Evolutionary conservation across 2,797 vertebrate genomes (phyloP), one percentile per base, ranked within the genome.

Genomic region (Sebastes diploproa): DNA sequence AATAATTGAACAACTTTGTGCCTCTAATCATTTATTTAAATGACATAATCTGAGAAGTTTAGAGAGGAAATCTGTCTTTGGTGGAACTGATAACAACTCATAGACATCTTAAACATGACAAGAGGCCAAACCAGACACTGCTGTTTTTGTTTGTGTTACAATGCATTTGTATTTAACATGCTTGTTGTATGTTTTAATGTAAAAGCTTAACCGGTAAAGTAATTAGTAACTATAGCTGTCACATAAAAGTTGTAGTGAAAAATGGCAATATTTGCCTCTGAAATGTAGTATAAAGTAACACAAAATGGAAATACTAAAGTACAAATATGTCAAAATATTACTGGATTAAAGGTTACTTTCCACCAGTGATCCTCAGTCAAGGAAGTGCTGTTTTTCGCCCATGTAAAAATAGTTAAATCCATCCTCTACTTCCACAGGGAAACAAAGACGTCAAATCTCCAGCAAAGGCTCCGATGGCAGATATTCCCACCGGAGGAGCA

Each of bases 401-500:
- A 12, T 8, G 3, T 34, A 29, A 72, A 74, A 66, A 1, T 52
- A 22, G 6, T 20, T 22, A 22, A 81, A 82, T 77, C 29, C 22
- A 23, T 59, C n/a, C 25, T 83, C 29, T 70, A 2, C 67, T 23
- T 82, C 82, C 87, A 64, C 91, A 98, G 98, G 97, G 95, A 86
- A 96, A 94, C 75, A 98, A 97, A 94, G 90, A 97, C 16, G 38
- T 91, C 1, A 98, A 96, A 89, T 92, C 96, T 16, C 46, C 46
- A 7, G 77, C 93, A 9, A 98, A 97, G 89, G 92, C 96, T 59
- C 92, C 95, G 1, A 78, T 97, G 52, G 95, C 94, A 0, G 98
- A 99, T 72, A 96, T 99, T 25, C 97, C 97, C 0, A 92, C 96
- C 25, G 96, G 97, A 52, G 96, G 96, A 13, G 96, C 97, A 0